These are phyloP conservation scores for Cloeon dipterum DNA, from an alignment of 2,888 invertebrate genomes.

Conservation along the genomic window DNA sequence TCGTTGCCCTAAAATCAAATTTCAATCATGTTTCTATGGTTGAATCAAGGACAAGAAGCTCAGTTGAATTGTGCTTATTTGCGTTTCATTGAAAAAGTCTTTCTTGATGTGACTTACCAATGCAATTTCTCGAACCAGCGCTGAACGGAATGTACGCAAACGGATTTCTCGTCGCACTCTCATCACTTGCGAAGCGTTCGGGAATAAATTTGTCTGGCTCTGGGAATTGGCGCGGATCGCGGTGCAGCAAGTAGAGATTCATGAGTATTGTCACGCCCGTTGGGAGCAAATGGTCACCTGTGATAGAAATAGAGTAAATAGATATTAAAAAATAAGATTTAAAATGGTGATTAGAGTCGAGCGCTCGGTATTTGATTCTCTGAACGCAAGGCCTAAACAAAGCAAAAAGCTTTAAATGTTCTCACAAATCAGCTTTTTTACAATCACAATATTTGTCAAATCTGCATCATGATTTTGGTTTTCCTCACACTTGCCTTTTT, in stretches of 20 bases:
- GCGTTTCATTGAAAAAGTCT: not conserved
- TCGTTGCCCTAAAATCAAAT: constrained; percentile 14
- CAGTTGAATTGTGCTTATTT: not conserved
- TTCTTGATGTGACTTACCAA: no score
- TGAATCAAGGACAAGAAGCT: not conserved
- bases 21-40: no score
- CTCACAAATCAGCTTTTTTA: no score
- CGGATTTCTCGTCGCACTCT: constrained; percentile 13
- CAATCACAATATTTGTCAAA: no score
- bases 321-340: no score
- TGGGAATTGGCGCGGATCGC: constrained; percentile 22
- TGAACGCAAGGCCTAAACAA: no score
- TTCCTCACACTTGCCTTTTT: no score
- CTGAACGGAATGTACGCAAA: constrained; percentile 22
- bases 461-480: no score
- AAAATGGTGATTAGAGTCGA: no score
- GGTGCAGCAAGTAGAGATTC: constrained; percentile 19
- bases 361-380: no score
- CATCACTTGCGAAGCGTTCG: constrained; percentile 23
- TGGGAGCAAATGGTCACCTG: constrained; percentile 16
- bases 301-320: no score
- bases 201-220: constrained; percentile 26
- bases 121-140: constrained; percentile 21
- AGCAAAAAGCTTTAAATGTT: no score
- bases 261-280: constrained; percentile 16